Base-by-base conservation (phyloP, 2,797 vertebrate genomes). In the Microctenopoma lineatum region DNA sequence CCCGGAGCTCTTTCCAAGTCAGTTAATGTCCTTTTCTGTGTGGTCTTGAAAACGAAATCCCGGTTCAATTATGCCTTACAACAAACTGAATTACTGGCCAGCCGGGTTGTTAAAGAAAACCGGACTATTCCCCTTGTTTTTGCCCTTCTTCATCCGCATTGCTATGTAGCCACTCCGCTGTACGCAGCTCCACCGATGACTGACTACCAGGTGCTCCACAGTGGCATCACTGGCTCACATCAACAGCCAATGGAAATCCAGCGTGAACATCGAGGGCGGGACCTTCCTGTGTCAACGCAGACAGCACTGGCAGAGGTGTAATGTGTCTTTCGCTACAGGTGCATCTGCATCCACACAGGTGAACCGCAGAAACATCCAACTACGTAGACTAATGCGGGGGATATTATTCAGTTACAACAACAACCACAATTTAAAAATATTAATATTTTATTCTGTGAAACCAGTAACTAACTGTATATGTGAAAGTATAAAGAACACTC, bases 121-220 rank as follows among this genome's bases (percentile, higher is more conserved):
- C 71, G 72, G 66, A 77, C 73, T 73, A 83, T 89, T 90, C 82
- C 85, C 68, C 79, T 89, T 65, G 83, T 83, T 89, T 89, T 78
- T 84, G 69, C 80, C 63, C 79, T 73, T 79, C 65, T 84, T 90
- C 88, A 86, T 91, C 90, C 91, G 92, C 94, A 94, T 93, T 89
- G 85, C 87, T 80, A 81, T 85, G 80, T 73, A 67, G 71, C 84
- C 60, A 38, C 59, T 65, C 65, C 67, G 38, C 79, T 59, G 84
- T 72, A 63, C 75, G 77, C 78, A 78, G 82, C 69, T 84, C 68
- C 79, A 47, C 58, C 32, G 89, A 82, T 90, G 91, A 91, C 87
- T 90, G 92, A 94, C 89, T 85, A 66, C 92, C 92, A 94, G 94
- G 94, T 94, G 90, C 88, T 91, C 91, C 92, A 86, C 66, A 85